Conservation (phyloP, 2,797 vertebrate genomes). For the Myotis myotis region DNA sequence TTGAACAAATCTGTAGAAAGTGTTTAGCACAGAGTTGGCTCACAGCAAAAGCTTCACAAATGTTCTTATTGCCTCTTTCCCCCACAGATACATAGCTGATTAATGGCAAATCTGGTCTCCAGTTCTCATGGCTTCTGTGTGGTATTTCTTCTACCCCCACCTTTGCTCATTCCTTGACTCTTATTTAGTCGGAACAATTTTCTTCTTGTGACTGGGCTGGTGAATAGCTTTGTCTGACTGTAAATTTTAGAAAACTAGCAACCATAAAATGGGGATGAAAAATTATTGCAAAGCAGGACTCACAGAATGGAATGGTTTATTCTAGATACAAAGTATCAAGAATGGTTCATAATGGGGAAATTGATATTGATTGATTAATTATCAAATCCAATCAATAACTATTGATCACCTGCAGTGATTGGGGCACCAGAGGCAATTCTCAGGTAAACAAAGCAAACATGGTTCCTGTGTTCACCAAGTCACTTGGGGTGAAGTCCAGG, state of each 20-base stretch:
- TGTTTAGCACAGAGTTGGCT: background rate
- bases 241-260: slow-evolving; percentile 3
- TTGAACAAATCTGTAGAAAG: background rate
- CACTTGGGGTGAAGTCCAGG: background rate
- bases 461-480: background rate
- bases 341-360: background rate
- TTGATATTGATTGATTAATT: background rate
- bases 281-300: background rate
- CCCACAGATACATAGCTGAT: background rate
- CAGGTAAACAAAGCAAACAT: background rate
- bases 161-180: background rate
- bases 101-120: background rate
- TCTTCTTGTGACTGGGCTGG: background rate
- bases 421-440: background rate
- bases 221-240: background rate
- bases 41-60: background rate
- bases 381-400: background rate
- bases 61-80: background rate
- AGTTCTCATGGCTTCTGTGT: background rate
- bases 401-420: background rate
- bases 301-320: background rate
- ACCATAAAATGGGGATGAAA: background rate
- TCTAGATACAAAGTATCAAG: background rate
- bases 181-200: background rate
- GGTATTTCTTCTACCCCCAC: background rate